A percentile compares a stretch with the other conserved stretches of the same genome.
phyloP scores from a whole-genome alignment of 2,888 invertebrate species.

The Drosophila lutescens region DNA sequence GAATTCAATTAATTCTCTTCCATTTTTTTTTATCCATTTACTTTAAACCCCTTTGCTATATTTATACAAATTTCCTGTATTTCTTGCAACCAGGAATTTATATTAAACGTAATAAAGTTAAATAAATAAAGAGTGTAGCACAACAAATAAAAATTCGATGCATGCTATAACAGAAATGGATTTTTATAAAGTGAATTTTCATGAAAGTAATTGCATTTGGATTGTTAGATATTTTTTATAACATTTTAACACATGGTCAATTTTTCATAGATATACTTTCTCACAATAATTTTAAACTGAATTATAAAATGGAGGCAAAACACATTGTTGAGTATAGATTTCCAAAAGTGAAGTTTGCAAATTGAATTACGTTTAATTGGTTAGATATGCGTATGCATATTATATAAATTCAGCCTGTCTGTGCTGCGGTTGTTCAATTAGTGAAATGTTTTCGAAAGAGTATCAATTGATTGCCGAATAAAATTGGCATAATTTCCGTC shows the following conservation, averaged over 20 bases:
- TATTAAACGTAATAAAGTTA: no score
- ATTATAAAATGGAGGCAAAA: no score
- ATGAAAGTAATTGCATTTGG: not conserved
- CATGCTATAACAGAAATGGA: not conserved
- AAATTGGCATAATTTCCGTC: not conserved
- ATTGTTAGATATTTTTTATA: not conserved
- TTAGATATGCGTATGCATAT: not conserved
- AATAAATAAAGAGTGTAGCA: no score
- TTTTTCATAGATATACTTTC: no score
- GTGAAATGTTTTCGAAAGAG: conserved; percentile 2
- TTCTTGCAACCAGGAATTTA: no score
- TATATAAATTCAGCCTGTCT: not conserved
- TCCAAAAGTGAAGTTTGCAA: not conserved
- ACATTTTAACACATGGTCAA: no score
- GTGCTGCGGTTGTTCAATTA: not conserved
- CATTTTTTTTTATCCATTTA: no score
- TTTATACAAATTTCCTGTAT: no score
- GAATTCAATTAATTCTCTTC: no score
- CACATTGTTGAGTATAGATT: not conserved
- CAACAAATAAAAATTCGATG: not conserved
- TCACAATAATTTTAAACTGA: no score
- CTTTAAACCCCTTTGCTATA: no score
- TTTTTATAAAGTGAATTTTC: not conserved
- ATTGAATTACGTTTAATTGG: not conserved
- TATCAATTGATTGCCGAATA: conserved; percentile 3